phyloP scores from a whole-genome alignment of 2,888 invertebrate genomes.

The Tridacna crocea region DNA sequence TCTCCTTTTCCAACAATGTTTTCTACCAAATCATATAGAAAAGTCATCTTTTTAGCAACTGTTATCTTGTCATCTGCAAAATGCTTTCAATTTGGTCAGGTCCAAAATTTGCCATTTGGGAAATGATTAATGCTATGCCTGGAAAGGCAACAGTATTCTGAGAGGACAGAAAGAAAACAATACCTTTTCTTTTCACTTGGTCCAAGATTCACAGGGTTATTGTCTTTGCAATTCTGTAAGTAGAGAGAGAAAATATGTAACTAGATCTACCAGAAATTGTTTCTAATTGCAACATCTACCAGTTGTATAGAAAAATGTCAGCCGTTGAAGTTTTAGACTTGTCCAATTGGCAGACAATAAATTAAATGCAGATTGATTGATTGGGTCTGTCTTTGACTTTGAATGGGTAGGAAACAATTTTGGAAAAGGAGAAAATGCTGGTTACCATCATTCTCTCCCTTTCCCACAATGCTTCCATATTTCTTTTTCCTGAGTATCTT shows the following conservation, averaged over 20 bases:
- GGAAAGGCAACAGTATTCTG: too few relatives aligned
- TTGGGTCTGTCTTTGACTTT: too few relatives aligned
- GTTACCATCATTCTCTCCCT: background rate
- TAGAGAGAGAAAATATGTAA: background rate
- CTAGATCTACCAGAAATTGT: too few relatives aligned
- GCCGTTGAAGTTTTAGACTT: background rate
- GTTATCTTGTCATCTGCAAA: too few relatives aligned
- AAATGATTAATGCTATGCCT: too few relatives aligned
- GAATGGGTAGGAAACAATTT: background rate
- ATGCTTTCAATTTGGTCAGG: too few relatives aligned
- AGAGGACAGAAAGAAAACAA: too few relatives aligned
- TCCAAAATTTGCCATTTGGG: too few relatives aligned
- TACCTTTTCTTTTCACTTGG: conserved; percentile 82
- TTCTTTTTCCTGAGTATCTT: background rate
- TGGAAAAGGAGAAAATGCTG: background rate
- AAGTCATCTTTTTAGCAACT: too few relatives aligned
- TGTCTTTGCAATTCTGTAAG: conserved; percentile 79
- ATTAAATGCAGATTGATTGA: background rate
- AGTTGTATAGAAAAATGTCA: too few relatives aligned
- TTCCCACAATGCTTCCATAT: background rate
- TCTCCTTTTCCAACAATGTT: too few relatives aligned
- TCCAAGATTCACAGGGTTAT: conserved; percentile 84
- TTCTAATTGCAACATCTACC: background rate
- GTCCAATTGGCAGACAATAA: background rate
- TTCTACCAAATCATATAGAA: too few relatives aligned